These are phyloP conservation scores for Oxygymnocypris stewartii DNA, from an alignment of 2,113 vertebrate species.

Conservation along the genomic window DNA sequence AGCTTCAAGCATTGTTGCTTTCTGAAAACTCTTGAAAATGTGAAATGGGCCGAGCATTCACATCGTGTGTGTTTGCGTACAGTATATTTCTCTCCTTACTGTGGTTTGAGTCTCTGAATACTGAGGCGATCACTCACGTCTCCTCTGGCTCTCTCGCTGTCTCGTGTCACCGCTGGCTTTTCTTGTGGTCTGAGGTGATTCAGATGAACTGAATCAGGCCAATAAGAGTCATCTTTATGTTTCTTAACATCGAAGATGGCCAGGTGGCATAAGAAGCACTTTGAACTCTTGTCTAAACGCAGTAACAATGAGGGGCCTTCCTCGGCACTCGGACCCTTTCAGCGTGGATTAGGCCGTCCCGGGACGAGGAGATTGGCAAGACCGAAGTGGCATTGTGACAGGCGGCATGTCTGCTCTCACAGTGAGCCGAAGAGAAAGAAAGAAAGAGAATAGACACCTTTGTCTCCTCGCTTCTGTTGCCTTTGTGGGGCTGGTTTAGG, in stretches of 20 bases:
- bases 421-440: background rate
- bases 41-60: background rate
- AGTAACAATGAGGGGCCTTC: slow-evolving; percentile 29
- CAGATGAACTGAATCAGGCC: slow-evolving; percentile 70
- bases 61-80: background rate
- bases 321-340: slow-evolving; percentile 20
- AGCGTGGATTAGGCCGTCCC: slow-evolving; percentile 5
- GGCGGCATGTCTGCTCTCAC: background rate
- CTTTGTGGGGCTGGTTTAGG: slow-evolving; percentile 24
- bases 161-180: slow-evolving; percentile 63
- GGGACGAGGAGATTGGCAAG: slow-evolving; percentile 1
- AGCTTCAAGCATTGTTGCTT: background rate
- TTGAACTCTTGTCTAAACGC: slow-evolving; percentile 51
- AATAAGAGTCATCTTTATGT: slow-evolving; percentile 65
- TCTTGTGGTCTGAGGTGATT: slow-evolving; percentile 68
- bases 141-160: slow-evolving; percentile 57
- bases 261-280: slow-evolving; percentile 62
- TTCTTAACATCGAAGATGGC: slow-evolving; percentile 57
- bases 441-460: background rate
- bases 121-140: too few species aligned
- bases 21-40: background rate
- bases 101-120: background rate
- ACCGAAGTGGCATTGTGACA: background rate
- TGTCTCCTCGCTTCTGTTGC: slow-evolving; percentile 18
- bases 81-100: background rate